These are phyloP conservation scores for Rosalia funebris DNA, from an alignment of 2,888 invertebrate species.

Conservation along the genomic window DNA sequence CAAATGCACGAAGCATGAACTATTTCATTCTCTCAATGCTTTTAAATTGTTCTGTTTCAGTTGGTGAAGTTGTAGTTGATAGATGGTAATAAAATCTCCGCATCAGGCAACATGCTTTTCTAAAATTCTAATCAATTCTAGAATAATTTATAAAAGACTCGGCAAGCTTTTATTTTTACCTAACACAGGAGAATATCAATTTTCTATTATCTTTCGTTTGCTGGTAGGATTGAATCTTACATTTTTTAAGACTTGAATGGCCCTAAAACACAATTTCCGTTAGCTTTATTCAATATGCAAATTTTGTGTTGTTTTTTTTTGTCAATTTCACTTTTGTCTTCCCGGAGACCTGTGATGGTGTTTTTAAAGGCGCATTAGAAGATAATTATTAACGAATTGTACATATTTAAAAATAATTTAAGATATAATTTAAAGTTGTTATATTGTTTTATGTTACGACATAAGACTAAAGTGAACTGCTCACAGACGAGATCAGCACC, in stretches of 20 bases:
- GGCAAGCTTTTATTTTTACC: constrained; percentile 52
- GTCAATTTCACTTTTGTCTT: constrained; percentile 45
- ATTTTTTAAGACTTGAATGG: constrained; percentile 42
- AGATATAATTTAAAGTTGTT: constrained; percentile 41
- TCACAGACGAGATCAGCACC: constrained; percentile 54
- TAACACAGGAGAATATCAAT: constrained; percentile 31
- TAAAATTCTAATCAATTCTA: constrained; percentile 39
- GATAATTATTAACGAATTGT: constrained; percentile 45
- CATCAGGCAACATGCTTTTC: constrained; percentile 51
- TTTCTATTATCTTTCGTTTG: constrained; percentile 34
- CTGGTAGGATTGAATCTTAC: constrained; percentile 45
- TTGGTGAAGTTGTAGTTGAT: constrained; percentile 77
- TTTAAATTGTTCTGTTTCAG: constrained; percentile 67
- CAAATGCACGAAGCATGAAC: background rate
- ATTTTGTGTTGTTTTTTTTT: constrained; percentile 26
- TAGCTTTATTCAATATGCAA: constrained; percentile 38
- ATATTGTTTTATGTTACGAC: constrained; percentile 18
- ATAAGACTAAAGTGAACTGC: constrained; percentile 18
- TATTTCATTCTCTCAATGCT: constrained; percentile 18
- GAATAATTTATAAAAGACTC: constrained; percentile 52
- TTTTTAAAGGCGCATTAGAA: constrained; percentile 49
- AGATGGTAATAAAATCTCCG: constrained; percentile 69
- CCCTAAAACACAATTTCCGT: constrained; percentile 28
- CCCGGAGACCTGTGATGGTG: constrained; percentile 60
- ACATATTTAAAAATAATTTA: constrained; percentile 46